A percentile compares a stretch with the other conserved stretches of the same genome.
phyloP scores from a whole-genome alignment of 2,797 vertebrate species.

The Pseudocheirus occidentalis region DNA sequence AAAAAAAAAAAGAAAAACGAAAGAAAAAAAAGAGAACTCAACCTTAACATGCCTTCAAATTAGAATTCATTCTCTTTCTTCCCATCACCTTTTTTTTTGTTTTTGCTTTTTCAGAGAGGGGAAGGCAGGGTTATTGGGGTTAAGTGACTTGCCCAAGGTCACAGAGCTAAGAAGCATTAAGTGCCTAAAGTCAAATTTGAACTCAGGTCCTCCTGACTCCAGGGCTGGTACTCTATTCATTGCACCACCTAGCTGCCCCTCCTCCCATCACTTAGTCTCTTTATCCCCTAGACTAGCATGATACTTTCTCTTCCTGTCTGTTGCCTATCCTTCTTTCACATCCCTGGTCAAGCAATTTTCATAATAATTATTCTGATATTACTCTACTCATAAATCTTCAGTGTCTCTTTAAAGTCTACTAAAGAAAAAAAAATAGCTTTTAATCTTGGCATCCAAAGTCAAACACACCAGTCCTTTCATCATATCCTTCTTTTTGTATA shows the following conservation, averaged over 20 bases:
- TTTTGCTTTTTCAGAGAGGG: no score
- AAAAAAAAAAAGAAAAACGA: not conserved
- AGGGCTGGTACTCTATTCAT: no score
- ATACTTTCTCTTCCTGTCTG: not conserved
- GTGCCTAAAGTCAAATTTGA: no score
- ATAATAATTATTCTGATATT: not conserved
- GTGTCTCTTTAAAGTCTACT: not conserved
- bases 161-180: no score
- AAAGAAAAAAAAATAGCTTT: not conserved
- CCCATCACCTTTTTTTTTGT: no score
- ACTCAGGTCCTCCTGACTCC: no score
- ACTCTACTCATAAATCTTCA: not conserved
- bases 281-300: not conserved
- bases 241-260: no score
- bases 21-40: not conserved
- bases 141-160: no score
- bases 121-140: no score
- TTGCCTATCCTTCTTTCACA: not conserved
- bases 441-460: not conserved
- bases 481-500: not conserved
- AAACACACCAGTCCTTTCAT: not conserved
- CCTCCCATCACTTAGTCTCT: no score
- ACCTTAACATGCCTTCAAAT: not conserved
- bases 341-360: not conserved
- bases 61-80: not conserved